phyloP scores from a whole-genome alignment of 2,797 vertebrate species.

The Lagocephalus sceleratus region DNA sequence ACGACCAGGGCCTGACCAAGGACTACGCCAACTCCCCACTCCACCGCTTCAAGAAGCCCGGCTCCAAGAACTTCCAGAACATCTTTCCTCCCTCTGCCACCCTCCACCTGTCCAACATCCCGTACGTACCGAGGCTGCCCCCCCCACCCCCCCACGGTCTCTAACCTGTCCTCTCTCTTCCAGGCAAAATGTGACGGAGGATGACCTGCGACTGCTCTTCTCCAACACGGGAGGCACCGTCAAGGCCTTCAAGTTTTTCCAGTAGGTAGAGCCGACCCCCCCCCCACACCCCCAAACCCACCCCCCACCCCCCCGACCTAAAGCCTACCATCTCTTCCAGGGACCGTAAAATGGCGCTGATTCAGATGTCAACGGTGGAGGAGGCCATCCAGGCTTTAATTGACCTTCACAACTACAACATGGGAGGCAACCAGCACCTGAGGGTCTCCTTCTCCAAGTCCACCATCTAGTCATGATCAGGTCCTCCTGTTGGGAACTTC shows the following conservation, averaged over 20 bases:
- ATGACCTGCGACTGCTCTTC: slow-evolving; percentile 91
- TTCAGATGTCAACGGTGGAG: slow-evolving; percentile 96
- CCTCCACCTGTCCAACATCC: slow-evolving; percentile 95
- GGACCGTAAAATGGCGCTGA: slow-evolving; percentile 98
- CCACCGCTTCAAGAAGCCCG: slow-evolving; percentile 97
- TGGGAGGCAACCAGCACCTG: slow-evolving; percentile 95
- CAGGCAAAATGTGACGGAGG: slow-evolving; percentile 91
- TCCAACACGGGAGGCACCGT: slow-evolving; percentile 94
- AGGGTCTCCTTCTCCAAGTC: slow-evolving; percentile 98
- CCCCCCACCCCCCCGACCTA: background rate
- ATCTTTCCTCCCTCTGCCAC: slow-evolving; percentile 97
- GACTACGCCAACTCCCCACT: slow-evolving; percentile 96
- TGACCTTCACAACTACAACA: slow-evolving; percentile 97
- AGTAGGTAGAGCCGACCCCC: slow-evolving; percentile 77
- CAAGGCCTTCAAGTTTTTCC: slow-evolving; percentile 98
- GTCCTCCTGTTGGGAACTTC: slow-evolving; percentile 48
- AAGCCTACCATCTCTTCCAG: slow-evolving; percentile 55
- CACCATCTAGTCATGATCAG: slow-evolving; percentile 80
- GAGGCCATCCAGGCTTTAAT: slow-evolving; percentile 96
- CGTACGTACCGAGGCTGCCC: slow-evolving; percentile 77
- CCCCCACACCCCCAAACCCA: background rate
- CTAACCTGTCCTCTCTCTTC: slow-evolving; percentile 18
- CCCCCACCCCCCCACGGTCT: no score
- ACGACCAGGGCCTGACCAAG: slow-evolving; percentile 96
- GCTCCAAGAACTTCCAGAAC: slow-evolving; percentile 98